Conservation (phyloP, 2,113 vertebrate species). For the Todiramphus chloris region DNA sequence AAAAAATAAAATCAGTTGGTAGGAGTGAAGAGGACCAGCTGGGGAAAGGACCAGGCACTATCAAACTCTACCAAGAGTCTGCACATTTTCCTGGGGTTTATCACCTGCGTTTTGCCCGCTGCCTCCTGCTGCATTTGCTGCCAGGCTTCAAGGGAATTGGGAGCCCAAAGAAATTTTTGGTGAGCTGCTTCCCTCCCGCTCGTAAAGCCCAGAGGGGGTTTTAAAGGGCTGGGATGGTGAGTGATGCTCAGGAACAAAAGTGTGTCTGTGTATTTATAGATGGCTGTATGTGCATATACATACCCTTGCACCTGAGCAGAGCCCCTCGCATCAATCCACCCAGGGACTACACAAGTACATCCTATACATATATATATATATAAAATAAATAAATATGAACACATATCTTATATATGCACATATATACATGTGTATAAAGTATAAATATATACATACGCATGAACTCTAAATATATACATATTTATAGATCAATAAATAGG, state of each 20-base stretch:
- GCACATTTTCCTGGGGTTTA: neutral
- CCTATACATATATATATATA: neutral
- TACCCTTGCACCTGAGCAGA: neutral
- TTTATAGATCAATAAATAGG: neutral
- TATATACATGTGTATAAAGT: neutral
- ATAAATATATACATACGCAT: neutral
- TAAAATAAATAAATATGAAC: neutral
- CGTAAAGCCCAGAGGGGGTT: accelerated
- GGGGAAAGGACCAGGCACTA: neutral
- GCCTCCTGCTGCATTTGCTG: neutral
- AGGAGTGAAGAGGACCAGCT: neutral
- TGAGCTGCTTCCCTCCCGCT: neutral
- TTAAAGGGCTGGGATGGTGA: neutral
- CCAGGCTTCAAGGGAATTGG: neutral
- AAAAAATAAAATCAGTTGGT: accelerated
- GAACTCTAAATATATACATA: neutral
- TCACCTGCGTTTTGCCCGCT: accelerated
- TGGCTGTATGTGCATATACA: neutral
- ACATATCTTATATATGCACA: neutral
- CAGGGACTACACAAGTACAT: neutral
- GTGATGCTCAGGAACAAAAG: neutral
- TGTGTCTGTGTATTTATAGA: neutral
- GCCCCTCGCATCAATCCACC: neutral
- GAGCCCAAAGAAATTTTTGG: neutral
- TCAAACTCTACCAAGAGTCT: neutral